Percentiles rank a stretch among this genome's conserved stretches.
Conservation (phyloP, 2,888 invertebrate species). For the Drosophila bunnanda region DNA sequence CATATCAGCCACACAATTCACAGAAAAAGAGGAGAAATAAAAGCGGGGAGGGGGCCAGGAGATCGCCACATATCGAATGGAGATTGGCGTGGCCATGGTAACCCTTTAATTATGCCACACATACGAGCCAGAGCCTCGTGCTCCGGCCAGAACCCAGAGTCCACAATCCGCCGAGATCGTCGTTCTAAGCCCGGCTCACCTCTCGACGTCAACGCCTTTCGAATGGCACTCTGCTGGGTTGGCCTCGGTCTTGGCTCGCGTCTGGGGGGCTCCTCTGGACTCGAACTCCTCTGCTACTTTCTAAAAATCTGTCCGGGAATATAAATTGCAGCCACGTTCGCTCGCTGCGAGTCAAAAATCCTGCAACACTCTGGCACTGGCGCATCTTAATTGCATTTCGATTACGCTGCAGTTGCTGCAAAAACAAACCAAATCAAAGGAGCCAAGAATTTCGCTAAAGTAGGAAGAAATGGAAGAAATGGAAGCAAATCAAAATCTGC, state of each 20-base stretch:
- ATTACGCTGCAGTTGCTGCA: conserved; percentile 54
- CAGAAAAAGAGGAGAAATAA: conserved; percentile 26
- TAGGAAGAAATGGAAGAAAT: conserved; percentile 31
- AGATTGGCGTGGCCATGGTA: conserved; percentile 71
- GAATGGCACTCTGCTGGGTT: conserved; percentile 65
- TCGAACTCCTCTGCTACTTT: conserved; percentile 63
- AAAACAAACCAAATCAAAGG: conserved; percentile 27
- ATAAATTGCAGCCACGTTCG: conserved; percentile 58
- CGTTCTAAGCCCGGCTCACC: conserved; percentile 41
- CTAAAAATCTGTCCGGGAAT: conserved; percentile 75
- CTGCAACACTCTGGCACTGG: conserved; percentile 38
- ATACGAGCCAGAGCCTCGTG: conserved; percentile 36
- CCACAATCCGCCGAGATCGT: conserved; percentile 37
- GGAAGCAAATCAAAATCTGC: conserved; percentile 64
- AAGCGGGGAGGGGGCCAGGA: conserved; percentile 4
- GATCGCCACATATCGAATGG: conserved; percentile 54
- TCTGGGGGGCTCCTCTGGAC: conserved; percentile 27
- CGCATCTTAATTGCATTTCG: conserved; percentile 78
- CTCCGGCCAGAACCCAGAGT: conserved; percentile 18
- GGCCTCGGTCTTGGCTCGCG: conserved; percentile 7
- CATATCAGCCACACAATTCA: conserved; percentile 74
- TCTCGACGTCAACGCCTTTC: conserved; percentile 74
- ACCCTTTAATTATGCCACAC: conserved; percentile 79
- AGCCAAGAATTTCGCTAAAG: background rate
- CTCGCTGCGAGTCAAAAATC: conserved; percentile 31